A percentile compares a stretch with the other conserved stretches of the same genome.
Conservation (phyloP, 1,140 invertebrate genomes). For the Amphibalanus amphitrite region DNA sequence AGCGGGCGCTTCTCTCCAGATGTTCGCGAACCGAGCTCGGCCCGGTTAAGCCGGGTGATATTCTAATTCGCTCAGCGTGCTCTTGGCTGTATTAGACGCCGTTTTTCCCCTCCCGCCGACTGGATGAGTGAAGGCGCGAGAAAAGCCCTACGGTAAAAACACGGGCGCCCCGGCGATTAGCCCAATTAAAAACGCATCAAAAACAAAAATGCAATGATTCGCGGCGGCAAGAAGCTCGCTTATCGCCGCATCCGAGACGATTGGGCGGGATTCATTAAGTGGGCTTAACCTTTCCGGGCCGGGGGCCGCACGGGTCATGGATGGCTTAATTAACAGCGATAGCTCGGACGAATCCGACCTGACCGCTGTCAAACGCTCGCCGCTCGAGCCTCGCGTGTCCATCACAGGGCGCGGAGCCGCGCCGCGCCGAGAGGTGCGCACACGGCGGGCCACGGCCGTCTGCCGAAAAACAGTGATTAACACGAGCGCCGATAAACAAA, state of each 20-base stretch:
- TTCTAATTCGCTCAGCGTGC: neutral
- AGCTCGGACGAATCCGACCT: neutral
- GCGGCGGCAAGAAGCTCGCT: neutral
- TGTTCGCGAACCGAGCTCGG: neutral
- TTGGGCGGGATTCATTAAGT: neutral
- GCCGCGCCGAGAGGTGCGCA: too few species aligned
- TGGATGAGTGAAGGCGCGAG: neutral
- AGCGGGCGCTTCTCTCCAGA: neutral
- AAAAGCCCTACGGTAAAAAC: neutral
- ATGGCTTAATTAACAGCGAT: neutral
- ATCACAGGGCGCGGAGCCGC: neutral
- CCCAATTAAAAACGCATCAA: neutral
- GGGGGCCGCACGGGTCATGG: neutral
- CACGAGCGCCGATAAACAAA: too few species aligned
- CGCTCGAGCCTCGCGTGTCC: neutral
- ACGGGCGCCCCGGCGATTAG: neutral
- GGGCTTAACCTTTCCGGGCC: neutral
- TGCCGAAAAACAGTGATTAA: too few species aligned
- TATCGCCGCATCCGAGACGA: neutral
- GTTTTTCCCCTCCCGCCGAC: neutral
- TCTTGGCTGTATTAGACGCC: neutral
- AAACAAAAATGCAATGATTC: neutral
- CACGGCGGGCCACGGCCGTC: too few species aligned
- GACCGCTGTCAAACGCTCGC: neutral
- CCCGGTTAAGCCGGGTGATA: neutral